These are phyloP conservation scores for Hirtodrosophila cameraria DNA, from an alignment of 2,888 invertebrate genomes.

Conservation along the genomic window DNA sequence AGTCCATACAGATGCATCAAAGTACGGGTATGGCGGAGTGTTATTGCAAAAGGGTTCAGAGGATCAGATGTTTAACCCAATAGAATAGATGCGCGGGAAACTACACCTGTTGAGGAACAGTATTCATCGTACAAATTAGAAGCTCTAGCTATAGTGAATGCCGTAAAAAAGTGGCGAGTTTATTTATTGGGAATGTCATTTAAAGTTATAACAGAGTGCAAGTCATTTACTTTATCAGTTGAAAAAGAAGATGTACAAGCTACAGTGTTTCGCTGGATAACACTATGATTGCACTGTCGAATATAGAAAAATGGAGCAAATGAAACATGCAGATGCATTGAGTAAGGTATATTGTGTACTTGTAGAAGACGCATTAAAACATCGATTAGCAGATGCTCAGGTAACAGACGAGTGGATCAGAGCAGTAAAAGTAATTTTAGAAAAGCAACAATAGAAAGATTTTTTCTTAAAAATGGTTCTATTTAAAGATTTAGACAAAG, in stretches of 20 bases:
- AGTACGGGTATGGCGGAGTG: conserved; percentile 28
- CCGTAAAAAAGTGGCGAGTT: background rate
- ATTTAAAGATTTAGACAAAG: background rate
- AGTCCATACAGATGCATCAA: conserved; percentile 40
- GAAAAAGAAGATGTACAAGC: too few relatives aligned
- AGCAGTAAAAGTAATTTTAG: too few relatives aligned
- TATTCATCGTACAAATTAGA: conserved; percentile 70
- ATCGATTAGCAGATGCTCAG: background rate
- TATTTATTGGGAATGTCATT: background rate
- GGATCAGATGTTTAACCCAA: conserved; percentile 27
- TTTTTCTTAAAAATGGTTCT: background rate
- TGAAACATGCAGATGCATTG: background rate
- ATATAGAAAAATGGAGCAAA: background rate
- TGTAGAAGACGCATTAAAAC: background rate
- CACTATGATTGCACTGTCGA: background rate
- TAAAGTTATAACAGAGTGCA: background rate
- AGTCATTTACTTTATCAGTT: background rate
- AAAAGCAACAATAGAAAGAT: too few relatives aligned
- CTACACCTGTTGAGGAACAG: conserved; percentile 47
- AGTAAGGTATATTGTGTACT: background rate
- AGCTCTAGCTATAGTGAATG: background rate
- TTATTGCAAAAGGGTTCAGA: conserved; percentile 31
- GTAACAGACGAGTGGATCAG: background rate
- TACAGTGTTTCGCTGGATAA: too few relatives aligned
- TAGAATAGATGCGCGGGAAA: conserved; percentile 26